Conservation (phyloP, 2,113 vertebrate species). For the Cnemophilus loriae region DNA sequence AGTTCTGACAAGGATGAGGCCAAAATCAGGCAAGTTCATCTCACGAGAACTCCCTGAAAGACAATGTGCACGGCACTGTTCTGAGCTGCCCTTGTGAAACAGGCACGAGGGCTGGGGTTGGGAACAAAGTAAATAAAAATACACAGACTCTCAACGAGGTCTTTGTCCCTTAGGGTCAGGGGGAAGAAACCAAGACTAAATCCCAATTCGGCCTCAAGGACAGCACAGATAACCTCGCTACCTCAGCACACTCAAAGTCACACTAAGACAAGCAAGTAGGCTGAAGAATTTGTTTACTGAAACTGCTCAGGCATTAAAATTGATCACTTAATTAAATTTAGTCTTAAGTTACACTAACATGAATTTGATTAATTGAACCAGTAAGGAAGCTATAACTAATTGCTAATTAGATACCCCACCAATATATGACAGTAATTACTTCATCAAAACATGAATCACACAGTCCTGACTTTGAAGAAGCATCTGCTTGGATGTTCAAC, state of each 20-base stretch:
- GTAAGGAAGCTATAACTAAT: constrained; percentile 43
- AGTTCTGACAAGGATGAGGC: neutral
- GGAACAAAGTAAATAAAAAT: neutral
- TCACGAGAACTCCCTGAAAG: neutral
- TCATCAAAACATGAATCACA: constrained; percentile 52
- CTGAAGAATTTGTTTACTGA: constrained; percentile 42
- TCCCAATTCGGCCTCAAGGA: neutral
- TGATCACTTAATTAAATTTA: constrained; percentile 50
- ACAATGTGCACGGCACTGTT: fast-evolving
- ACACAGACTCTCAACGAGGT: neutral
- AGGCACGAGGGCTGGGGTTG: neutral
- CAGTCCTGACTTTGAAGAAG: constrained; percentile 24
- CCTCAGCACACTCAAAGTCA: neutral
- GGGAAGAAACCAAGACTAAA: neutral
- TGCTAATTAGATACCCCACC: constrained; percentile 32
- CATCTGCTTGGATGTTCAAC: constrained; percentile 3
- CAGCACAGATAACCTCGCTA: neutral
- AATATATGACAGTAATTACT: constrained; percentile 33
- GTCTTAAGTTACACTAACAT: constrained; percentile 34
- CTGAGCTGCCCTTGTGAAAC: neutral
- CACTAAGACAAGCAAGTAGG: neutral
- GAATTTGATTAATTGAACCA: constrained; percentile 53
- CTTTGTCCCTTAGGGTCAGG: neutral
- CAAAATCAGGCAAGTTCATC: neutral
- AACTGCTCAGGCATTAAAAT: constrained; percentile 42